Conservation (phyloP, 2,888 invertebrate species). For the Aphidius colemani region DNA sequence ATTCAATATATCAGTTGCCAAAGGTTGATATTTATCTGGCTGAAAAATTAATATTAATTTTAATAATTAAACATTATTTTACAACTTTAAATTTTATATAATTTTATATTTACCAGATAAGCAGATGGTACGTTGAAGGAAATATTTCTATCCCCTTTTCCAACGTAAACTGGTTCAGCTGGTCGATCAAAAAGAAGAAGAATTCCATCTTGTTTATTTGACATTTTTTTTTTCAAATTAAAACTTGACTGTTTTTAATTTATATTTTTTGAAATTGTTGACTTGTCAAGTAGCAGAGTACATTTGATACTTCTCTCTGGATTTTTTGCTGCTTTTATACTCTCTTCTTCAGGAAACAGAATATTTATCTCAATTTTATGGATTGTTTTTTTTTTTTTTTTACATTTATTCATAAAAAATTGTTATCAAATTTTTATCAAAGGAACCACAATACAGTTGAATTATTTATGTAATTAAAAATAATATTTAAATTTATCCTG, state of each 20-base stretch:
- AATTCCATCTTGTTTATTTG: slow-evolving; percentile 36
- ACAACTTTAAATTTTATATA: background rate
- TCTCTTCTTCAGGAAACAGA: no score
- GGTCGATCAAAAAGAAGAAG: slow-evolving; percentile 73
- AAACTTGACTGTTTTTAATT: background rate
- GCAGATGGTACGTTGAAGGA: slow-evolving; percentile 69
- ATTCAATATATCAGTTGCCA: slow-evolving; percentile 65
- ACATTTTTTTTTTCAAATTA: slow-evolving; percentile 20
- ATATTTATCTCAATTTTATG: no score
- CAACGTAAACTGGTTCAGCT: slow-evolving; percentile 76
- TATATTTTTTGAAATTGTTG: no score
- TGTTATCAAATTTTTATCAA: no score
- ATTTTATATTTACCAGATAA: slow-evolving; percentile 67
- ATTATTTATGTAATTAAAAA: no score
- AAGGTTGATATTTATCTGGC: slow-evolving; percentile 64
- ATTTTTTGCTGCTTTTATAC: no score
- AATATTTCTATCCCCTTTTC: slow-evolving; percentile 69
- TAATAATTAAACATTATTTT: background rate
- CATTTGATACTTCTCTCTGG: no score
- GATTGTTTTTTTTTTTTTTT: no score
- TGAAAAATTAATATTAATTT: slow-evolving; percentile 37
- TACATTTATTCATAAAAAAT: no score
- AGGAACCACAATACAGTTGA: no score
- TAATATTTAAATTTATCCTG: no score
- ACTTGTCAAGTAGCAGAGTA: no score